phyloP scores from a whole-genome alignment of 2,888 invertebrate genomes.

The Scaptomyza reducta region DNA sequence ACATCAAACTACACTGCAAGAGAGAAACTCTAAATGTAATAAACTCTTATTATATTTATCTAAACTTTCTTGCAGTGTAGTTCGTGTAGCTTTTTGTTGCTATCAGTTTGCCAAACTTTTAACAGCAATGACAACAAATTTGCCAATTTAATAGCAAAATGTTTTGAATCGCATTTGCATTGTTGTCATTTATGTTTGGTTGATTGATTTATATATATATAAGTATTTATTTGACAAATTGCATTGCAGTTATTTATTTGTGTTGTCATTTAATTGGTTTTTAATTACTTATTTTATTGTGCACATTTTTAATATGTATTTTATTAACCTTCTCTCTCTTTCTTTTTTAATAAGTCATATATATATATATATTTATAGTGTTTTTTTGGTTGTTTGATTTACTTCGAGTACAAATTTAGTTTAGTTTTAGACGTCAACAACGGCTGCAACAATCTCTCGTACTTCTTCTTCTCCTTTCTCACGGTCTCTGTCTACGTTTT shows the following conservation, averaged over 20 bases:
- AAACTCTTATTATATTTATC: neutral
- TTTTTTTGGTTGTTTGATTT: constrained; percentile 24
- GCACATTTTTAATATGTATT: constrained; percentile 19
- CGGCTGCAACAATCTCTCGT: constrained; percentile 25
- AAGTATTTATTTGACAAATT: constrained; percentile 31
- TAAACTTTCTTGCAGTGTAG: constrained; percentile 25
- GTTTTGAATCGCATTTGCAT: constrained; percentile 4
- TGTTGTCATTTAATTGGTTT: constrained; percentile 24
- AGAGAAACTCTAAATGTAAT: neutral
- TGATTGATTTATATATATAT: constrained; percentile 7
- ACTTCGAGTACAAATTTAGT: constrained; percentile 40
- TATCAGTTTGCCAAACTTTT: constrained; percentile 15
- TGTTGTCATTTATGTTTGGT: constrained; percentile 14
- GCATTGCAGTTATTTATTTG: constrained; percentile 24
- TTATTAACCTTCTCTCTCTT: constrained; percentile 17
- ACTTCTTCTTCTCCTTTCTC: neutral
- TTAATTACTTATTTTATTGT: neutral
- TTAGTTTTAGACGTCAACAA: constrained; percentile 30
- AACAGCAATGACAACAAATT: constrained; percentile 20
- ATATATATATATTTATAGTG: constrained; percentile 25
- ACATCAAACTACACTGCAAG: constrained; percentile 21
- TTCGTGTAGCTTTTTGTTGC: constrained; percentile 6
- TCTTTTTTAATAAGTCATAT: constrained; percentile 22
- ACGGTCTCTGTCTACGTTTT: neutral
- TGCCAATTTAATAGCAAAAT: constrained; percentile 25